Evolutionary conservation across 2,888 invertebrate genomes (phyloP), one percentile per base, ranked within the genome.

Genomic region (Hyppa rectilinea): DNA sequence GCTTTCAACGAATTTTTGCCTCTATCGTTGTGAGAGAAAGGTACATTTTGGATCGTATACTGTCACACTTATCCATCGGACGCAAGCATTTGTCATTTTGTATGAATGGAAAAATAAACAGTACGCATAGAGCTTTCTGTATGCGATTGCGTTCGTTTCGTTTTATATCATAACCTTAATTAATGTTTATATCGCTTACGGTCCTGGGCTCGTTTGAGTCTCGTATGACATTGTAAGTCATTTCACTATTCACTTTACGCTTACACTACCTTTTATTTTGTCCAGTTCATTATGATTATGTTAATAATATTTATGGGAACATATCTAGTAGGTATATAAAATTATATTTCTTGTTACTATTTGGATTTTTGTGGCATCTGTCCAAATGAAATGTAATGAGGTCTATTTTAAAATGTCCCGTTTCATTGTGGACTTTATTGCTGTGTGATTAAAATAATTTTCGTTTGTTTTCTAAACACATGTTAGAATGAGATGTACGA

Each of bases 61-160:
- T 20, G 3, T 5, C 14, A 60, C 71, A 81, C 89, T 92, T 94
- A 93, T 94, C 93, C 93, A 94, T 90, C 92, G 90, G 89, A 91
- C 92, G 92, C 90, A 92, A 93, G 95, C 94, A 94, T 95, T 93
- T 92, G 94, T 95, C 93, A 92, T 93, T 77, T 92, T 90, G 89
- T 91, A 94, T 95, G 95, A 95, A 95, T 95, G 95, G 93, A 95
- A 93, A 92, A 93, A 94, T 94, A 93, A 94, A 94, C 90, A 93
- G 86, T 87, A 88, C 89, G 88, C 90, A 90, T 92, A 92, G 92
- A 94, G 93, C 94, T 95, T 95, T 95, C 90, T 92, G 94, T 90
- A 89, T 90, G 88, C 87, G 86, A 91, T 90, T 90, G 88, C 87
- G 86, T 91, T 90, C 89, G 88, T 92, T 94, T 92, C 88, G 91